Evolutionary conservation across 2,113 vertebrate species (phyloP), one percentile per base, ranked within the genome.

Genomic region (Seriola aureovittata): DNA sequence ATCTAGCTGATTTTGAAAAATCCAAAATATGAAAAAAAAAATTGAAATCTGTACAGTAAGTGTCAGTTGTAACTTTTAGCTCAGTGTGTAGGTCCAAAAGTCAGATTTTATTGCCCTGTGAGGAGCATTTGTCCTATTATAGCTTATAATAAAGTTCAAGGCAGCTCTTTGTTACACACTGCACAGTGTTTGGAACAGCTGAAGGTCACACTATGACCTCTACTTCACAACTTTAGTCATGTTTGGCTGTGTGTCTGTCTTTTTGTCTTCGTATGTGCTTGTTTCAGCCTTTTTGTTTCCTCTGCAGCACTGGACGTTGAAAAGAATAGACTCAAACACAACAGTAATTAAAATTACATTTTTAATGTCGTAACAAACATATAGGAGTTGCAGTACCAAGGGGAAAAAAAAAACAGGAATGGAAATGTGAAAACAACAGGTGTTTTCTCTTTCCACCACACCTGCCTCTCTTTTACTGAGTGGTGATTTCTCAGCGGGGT

Each of bases 381-480:
- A 11, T 23, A 65, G 32, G n/a, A 52, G 23, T 63, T 10, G 3
- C 2, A 1, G 21, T 34, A 29, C 29, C 29, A 29, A 29, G 19
- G n/a, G 23, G n/a, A 38, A 25, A 12, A 25, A 25, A 8, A 32
- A 19, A 59, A 44, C 50, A 48, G 77, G 23, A 63, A 52, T 17
- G 63, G 69, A 75, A 68, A 73, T 6, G 4, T 71, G 65, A 84
- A 72, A 75, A 62, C 46, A 50, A 72, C 85, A 85, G 85, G 81
- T 83, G 73, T 67, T 81, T 75, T 29, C 9, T 40, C 42, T 6
- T 34, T 21, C 4, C 3, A 5, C 59, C 71, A 83, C 79, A 85
- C 63, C 68, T 48, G 80, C 46, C 40, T 66, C 60, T 72, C 21
- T 84, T 71, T 89, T 23, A 66, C 71, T 10, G 63, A 70, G 63